These are phyloP conservation scores for Tachypleus tridentatus DNA, from an alignment of 1,140 invertebrate genomes.

Conservation along the genomic window DNA sequence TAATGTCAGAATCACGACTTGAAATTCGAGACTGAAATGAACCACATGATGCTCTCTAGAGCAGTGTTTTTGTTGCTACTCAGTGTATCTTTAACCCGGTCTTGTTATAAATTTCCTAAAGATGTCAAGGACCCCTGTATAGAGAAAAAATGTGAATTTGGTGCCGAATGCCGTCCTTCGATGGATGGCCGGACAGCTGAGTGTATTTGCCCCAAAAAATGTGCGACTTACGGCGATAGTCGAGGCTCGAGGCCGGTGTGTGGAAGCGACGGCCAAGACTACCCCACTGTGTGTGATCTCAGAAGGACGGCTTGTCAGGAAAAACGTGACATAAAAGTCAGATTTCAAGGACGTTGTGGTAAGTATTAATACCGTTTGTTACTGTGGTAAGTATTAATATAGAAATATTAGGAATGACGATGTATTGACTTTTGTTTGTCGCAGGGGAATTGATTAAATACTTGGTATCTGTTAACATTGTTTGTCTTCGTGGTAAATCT, in stretches of 20 bases:
- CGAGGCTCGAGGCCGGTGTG: constrained; percentile 57
- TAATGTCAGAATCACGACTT: too few species aligned
- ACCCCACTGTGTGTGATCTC: constrained; percentile 66
- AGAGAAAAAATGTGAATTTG: constrained; percentile 55
- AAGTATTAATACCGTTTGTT: constrained; percentile 29
- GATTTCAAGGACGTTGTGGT: constrained; percentile 82
- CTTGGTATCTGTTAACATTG: too few species aligned
- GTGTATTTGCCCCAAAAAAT: constrained; percentile 59
- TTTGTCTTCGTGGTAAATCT: too few species aligned
- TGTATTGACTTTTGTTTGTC: too few species aligned
- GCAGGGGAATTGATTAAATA: too few species aligned
- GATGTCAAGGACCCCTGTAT: constrained; percentile 63
- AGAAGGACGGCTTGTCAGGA: constrained; percentile 55
- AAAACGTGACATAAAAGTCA: constrained; percentile 61
- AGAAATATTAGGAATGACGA: too few species aligned
- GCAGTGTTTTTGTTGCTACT: too few species aligned
- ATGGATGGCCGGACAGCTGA: constrained; percentile 57
- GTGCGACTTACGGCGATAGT: constrained; percentile 65
- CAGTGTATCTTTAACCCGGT: constrained; percentile 11
- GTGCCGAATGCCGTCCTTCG: constrained; percentile 58
- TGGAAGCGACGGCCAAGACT: constrained; percentile 38
- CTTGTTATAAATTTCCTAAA: constrained; percentile 43
- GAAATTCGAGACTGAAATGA: too few species aligned
- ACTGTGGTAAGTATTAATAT: constrained; percentile 54
- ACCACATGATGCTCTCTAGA: too few species aligned